Percentiles rank a stretch among this genome's conserved stretches.
These are phyloP conservation scores for Psittacara wagleri DNA, from an alignment of 2,113 vertebrate species.

Conservation along the genomic window DNA sequence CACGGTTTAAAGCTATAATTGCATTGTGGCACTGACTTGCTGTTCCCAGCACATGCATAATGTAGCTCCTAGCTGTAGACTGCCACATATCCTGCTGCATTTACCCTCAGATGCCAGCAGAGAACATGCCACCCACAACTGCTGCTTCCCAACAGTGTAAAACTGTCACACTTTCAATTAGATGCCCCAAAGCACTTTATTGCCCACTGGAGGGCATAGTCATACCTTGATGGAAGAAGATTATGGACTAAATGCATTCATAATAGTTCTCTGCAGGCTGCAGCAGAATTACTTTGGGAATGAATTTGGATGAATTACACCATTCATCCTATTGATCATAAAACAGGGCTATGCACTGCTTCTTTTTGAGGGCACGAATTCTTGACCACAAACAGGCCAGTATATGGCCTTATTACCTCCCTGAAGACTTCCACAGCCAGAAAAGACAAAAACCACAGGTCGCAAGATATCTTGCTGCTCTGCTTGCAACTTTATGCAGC, in stretches of 20 bases:
- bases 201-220: constrained; percentile 46
- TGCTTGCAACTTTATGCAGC: neutral
- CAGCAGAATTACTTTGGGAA: constrained; percentile 9
- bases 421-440: neutral
- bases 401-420: neutral
- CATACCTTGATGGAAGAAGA: constrained; percentile 51
- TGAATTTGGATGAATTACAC: constrained; percentile 28
- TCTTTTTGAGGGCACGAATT: neutral
- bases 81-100: constrained; percentile 62
- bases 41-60: constrained; percentile 61
- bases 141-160: constrained; percentile 48
- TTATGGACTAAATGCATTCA: constrained; percentile 47
- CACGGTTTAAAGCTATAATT: constrained; percentile 62
- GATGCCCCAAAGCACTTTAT: constrained; percentile 66
- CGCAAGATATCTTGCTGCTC: neutral
- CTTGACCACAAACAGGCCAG: neutral
- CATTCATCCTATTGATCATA: neutral
- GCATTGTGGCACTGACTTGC: constrained; percentile 61
- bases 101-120: constrained; percentile 55
- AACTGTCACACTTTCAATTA: constrained; percentile 65
- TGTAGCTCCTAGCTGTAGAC: constrained; percentile 61
- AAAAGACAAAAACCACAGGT: neutral
- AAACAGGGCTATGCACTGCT: neutral
- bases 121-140: constrained; percentile 49
- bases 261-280: neutral